Base-by-base conservation (phyloP, 2,888 invertebrate species). In the Melanostoma scalare region DNA sequence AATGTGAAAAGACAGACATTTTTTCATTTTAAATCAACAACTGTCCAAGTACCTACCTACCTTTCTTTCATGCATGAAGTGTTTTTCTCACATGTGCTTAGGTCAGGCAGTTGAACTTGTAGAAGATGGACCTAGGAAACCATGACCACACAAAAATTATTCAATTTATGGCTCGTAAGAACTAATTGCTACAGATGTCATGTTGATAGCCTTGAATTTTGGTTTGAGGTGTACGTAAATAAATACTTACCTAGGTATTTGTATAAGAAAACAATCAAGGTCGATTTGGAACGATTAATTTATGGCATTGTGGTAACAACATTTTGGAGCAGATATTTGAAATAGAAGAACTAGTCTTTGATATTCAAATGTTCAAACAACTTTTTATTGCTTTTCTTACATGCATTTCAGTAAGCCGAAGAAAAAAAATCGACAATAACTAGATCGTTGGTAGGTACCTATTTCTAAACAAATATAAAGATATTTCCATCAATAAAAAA, bases 111-210 rank as follows among this genome's bases (percentile, higher is more conserved):
- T 52, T 30, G 46, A 53, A 71, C 56, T 35, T 58, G 35, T 42
- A 36, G 20, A 20, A 20, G 67, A 61, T 61, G 72, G 56, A 53
- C 20, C 55, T 42, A 33, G 44, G 40, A 56, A 58, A 20, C 40
- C 72, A 61, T 73, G 55, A 68, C 77, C 55, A 73, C 60, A 72
- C 73, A 56, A 73, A 68, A 68, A 73, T 78, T 78, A 71, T 71
- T 40, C 53, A 73, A 56, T 78, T 78, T 76, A 61, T 67, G 73
- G 53, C 63, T 42, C 44, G 35, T 56, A 52, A 61, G 48, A 60
- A 60, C 50, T 58, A 35, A 76, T 42, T 53, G 77, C 80, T 56
- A 36, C 58, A 55, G 58, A 76, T 76, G 80, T 60, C 80, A 65
- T 72, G 65, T 60, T 81, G 67, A 61, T 81, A 71, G 65, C 76